Evolutionary conservation across 2,797 vertebrate genomes (phyloP), one percentile per base, ranked within the genome.

Genomic region (Siniperca undulata): DNA sequence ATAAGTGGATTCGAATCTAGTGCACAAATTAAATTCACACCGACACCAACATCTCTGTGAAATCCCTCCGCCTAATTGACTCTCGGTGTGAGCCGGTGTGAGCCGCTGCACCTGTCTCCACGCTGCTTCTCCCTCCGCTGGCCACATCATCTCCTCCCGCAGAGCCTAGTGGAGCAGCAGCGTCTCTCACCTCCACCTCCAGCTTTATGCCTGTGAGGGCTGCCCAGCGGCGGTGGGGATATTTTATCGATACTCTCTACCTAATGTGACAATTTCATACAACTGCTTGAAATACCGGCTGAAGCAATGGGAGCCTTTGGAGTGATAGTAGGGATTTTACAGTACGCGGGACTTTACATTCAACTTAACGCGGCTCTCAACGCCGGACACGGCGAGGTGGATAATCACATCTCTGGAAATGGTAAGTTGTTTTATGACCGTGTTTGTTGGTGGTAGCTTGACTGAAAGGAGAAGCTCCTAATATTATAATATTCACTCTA

Each of bases 321-420:
- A 80, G 93, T 94, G 91, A 88, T 96, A 58, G 85, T 96, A 82
- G 93, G 97, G 94, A 93, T 97, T 86, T 93, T 97, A 89, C 97
- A 97, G 83, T 97, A 91, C 91, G 93, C 94, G 89, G 97, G 96
- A 96, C 95, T 98, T 96, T 97, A 96, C 93, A 80, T 97, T 91
- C 97, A 97, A 95, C 95, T 97, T 95, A 96, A 93, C 90, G 94
- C 94, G 59, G 94, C 96, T 92, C 91, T 96, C 78, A 91, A 87
- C 83, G 91, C 81, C 60, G 94, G 90, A 81, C 86, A 94, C 76
- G 91, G 87, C 48, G 95, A 96, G 79, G 94, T 96, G 95, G 96
- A 97, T 85, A 95, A 96, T 86, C 95, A 92, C 77, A 78, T 96
- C 81, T 93, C 94, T 83, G 96, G 96, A 88, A 97, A 97, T 83